Evolutionary conservation across 2,113 vertebrate genomes (phyloP).

Genomic region (Dissostichus mawsoni): DNA sequence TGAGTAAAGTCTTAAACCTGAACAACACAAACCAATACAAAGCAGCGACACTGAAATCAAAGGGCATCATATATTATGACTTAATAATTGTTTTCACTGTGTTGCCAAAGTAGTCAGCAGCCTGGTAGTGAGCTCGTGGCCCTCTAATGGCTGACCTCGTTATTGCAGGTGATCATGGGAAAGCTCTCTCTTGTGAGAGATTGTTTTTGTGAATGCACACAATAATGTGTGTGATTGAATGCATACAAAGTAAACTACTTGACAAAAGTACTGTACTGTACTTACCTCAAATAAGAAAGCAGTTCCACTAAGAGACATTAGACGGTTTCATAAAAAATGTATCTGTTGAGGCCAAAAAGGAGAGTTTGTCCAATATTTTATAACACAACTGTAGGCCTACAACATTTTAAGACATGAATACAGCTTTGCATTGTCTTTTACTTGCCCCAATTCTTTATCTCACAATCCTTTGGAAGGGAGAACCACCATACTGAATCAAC

Average conservation of each 20-base stretch:
- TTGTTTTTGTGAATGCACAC: neutral
- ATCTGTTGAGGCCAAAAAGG: too few species aligned
- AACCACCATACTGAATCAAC: too few species aligned
- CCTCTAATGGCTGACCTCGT: constrained; percentile 24
- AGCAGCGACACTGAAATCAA: neutral
- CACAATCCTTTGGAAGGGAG: too few species aligned
- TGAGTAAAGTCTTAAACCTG: neutral
- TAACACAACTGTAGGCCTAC: too few species aligned
- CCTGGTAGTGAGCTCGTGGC: neutral
- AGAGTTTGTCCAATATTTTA: too few species aligned
- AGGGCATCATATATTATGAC: neutral
- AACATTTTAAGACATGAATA: too few species aligned
- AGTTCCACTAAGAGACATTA: too few species aligned
- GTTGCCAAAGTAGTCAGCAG: neutral
- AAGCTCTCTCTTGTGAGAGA: neutral
- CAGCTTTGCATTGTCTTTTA: too few species aligned
- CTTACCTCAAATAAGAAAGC: too few species aligned
- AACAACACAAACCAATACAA: neutral
- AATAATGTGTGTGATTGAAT: neutral
- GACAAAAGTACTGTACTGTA: too few species aligned
- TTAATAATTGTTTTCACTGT: neutral
- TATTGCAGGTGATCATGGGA: neutral
- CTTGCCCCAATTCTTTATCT: too few species aligned
- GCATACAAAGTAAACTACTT: neutral
- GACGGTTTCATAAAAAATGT: too few species aligned